phyloP scores from a whole-genome alignment of 2,888 invertebrate genomes.

The Dascillus cervinus region DNA sequence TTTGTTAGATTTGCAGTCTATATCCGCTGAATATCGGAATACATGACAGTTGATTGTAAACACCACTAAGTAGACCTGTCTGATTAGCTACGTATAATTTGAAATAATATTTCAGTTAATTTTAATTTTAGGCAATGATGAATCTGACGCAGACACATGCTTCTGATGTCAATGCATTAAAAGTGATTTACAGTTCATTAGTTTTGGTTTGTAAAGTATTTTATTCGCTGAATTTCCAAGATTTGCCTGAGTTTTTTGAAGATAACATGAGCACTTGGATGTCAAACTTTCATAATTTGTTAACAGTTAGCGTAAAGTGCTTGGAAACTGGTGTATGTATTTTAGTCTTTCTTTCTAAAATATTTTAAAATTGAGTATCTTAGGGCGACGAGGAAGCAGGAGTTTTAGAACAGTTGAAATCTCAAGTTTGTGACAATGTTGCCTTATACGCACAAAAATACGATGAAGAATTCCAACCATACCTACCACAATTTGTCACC shows the following conservation, averaged over 20 bases:
- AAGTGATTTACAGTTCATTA: conserved; percentile 82
- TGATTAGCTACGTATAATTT: too few species aligned
- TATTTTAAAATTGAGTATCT: conserved; percentile 12
- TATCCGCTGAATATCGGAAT: too few species aligned
- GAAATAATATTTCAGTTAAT: too few species aligned
- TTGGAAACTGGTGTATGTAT: conserved; percentile 57
- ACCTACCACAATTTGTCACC: conserved; percentile 86
- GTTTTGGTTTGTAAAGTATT: conserved; percentile 90
- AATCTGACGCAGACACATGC: conserved; percentile 70
- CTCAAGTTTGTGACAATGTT: conserved; percentile 94
- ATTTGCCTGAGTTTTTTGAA: conserved; percentile 97
- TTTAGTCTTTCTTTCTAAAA: conserved; percentile 1
- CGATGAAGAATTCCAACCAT: conserved; percentile 91
- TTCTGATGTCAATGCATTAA: conserved; percentile 70
- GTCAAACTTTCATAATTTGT: conserved; percentile 75
- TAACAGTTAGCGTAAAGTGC: conserved; percentile 69
- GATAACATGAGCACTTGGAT: conserved; percentile 97
- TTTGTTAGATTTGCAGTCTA: too few species aligned
- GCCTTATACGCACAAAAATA: conserved; percentile 95
- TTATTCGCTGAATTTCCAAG: conserved; percentile 95
- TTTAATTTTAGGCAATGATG: conserved; percentile 66
- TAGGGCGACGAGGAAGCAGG: conserved; percentile 82
- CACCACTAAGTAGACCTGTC: too few species aligned
- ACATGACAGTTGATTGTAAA: too few species aligned
- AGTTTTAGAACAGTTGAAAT: conserved; percentile 81